Evolutionary conservation across 2,888 invertebrate species (phyloP).

Genomic region (Apodemia zela): DNA sequence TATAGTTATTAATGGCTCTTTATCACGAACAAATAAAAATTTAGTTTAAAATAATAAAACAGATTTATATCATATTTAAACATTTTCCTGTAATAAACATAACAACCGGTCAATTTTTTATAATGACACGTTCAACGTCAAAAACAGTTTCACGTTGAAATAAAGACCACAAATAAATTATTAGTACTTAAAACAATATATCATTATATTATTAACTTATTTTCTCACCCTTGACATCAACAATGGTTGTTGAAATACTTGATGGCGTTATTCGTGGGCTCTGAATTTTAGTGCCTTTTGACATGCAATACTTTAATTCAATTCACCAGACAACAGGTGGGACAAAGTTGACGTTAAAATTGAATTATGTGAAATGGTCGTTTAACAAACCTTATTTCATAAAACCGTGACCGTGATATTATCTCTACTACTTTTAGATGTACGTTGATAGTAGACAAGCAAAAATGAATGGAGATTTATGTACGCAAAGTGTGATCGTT

Average conservation of each 20-base stretch:
- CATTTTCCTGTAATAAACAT: background rate
- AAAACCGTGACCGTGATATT: slow-evolving; percentile 63
- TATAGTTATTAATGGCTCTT: no score
- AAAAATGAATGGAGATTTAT: slow-evolving; percentile 6
- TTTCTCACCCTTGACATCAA: slow-evolving; percentile 79
- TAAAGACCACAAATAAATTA: slow-evolving; percentile 10
- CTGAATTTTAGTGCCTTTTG: slow-evolving; percentile 60
- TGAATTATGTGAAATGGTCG: slow-evolving; percentile 41
- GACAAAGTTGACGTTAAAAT: slow-evolving; percentile 41
- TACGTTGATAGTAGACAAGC: slow-evolving; percentile 32
- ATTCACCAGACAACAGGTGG: slow-evolving; percentile 61
- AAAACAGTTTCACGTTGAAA: slow-evolving; percentile 11
- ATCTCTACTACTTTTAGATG: slow-evolving; percentile 52
- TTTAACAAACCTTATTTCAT: slow-evolving; percentile 30
- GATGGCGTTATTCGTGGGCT: slow-evolving; percentile 66
- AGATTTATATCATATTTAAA: background rate
- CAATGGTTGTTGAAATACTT: slow-evolving; percentile 75
- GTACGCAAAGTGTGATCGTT: background rate
- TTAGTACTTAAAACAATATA: slow-evolving; percentile 41
- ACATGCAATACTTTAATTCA: slow-evolving; percentile 76
- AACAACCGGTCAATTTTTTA: background rate
- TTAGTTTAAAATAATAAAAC: background rate
- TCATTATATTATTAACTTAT: slow-evolving; percentile 79
- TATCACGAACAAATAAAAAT: background rate
- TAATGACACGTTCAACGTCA: background rate